Evolutionary conservation across 2,888 invertebrate genomes (phyloP).

Genomic region (Ormia ochracea): DNA sequence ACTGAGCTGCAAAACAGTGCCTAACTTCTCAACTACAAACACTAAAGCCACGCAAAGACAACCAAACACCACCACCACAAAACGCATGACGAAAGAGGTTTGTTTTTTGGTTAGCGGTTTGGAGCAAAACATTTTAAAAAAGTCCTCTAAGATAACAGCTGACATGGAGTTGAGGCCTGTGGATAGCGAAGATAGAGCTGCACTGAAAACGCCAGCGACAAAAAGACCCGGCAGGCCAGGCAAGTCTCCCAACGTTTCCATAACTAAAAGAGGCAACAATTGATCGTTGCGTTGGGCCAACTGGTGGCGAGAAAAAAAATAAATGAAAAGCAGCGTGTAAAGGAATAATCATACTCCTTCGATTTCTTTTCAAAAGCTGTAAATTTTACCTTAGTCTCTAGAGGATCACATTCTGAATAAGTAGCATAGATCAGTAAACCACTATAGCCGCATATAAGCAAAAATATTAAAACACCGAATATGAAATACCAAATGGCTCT

Average conservation of each 20-base stretch:
- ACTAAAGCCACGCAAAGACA: constrained; percentile 81
- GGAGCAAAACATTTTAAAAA: constrained; percentile 80
- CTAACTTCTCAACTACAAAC: constrained; percentile 82
- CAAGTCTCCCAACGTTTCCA: constrained; percentile 87
- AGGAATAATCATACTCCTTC: too few relatives aligned
- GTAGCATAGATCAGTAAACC: constrained; percentile 92
- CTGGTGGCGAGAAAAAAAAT: constrained; percentile 67
- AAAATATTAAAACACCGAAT: constrained; percentile 84
- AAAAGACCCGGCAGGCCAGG: constrained; percentile 92
- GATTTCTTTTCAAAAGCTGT: neutral
- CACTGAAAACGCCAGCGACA: constrained; percentile 93
- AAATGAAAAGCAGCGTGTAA: too few relatives aligned
- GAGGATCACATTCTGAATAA: constrained; percentile 90
- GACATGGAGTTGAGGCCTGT: constrained; percentile 87
- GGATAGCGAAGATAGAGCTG: constrained; percentile 89
- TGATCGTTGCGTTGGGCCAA: constrained; percentile 86
- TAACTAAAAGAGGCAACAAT: constrained; percentile 88
- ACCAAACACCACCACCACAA: constrained; percentile 82
- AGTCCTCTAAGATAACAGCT: constrained; percentile 85
- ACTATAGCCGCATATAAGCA: constrained; percentile 88
- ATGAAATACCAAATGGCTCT: constrained; percentile 82
- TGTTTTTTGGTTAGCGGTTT: constrained; percentile 79
- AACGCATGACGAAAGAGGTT: constrained; percentile 82
- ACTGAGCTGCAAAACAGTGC: constrained; percentile 83
- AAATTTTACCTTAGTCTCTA: constrained; percentile 81